phyloP scores from a whole-genome alignment of 2,888 invertebrate species.

The Noctua comes region DNA sequence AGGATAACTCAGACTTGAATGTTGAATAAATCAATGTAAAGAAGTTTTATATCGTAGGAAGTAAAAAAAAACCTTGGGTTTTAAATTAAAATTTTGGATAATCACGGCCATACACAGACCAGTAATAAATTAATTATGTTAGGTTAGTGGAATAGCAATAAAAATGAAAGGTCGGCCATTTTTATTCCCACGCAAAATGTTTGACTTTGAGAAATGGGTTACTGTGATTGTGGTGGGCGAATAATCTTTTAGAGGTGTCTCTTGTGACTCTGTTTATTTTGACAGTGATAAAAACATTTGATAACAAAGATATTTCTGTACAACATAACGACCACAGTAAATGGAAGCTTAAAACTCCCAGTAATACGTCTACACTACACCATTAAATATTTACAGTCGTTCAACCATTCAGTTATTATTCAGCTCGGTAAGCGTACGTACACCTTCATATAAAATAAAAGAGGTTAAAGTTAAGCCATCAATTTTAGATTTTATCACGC shows the following conservation, averaged over 20 bases:
- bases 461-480: constrained; percentile 28
- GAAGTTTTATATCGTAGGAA: constrained; percentile 14
- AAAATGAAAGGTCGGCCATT: constrained; percentile 36
- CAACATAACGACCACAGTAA: neutral
- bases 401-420: constrained; percentile 25
- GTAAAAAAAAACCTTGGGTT: constrained; percentile 19
- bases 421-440: constrained; percentile 6
- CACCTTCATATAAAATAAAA: constrained; percentile 23
- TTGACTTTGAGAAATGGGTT: constrained; percentile 55
- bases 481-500: constrained; percentile 21
- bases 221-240: constrained; percentile 42
- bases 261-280: constrained; percentile 28
- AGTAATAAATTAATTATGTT: constrained; percentile 14
- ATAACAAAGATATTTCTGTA: constrained; percentile 2
- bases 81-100: constrained; percentile 21
- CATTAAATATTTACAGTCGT: constrained; percentile 14
- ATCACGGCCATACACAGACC: constrained; percentile 10
- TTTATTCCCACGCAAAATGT: constrained; percentile 43
- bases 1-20: constrained; percentile 25
- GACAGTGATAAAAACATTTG: constrained; percentile 15
- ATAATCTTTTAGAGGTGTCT: constrained; percentile 29
- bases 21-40: constrained; percentile 16
- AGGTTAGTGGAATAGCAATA: constrained; percentile 14
- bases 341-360: neutral
- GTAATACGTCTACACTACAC: neutral